Evolutionary conservation across 2,113 vertebrate genomes (phyloP), one percentile per base, ranked within the genome.

Genomic region (Phycodurus eques): DNA sequence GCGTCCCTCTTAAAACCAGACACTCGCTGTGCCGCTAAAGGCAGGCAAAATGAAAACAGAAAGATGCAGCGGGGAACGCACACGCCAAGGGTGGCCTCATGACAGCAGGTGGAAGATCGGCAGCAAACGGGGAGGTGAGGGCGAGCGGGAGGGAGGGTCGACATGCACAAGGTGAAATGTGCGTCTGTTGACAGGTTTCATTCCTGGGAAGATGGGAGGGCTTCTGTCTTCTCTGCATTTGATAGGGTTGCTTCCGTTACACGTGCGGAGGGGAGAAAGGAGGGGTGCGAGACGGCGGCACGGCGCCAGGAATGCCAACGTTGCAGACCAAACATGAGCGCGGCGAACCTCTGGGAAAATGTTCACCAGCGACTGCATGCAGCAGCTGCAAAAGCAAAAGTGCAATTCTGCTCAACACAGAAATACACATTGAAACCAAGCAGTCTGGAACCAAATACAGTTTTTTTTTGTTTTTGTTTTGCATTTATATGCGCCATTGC

Each of bases 251-350:
- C 53, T 68, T 42, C 35, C 68, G 65, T 74, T 83, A 80, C 78
- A 31, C 33, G 59, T 60, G 72, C 70, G 80, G 6, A 39, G 31
- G 76, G 71, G 81, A 6, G 42, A 2, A 43, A 89, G 81, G 78
- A 70, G 75, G 90, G 90, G 77, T 87, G 92, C 88, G 90, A 93
- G 87, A 77, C 86, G 84, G 80, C 81, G 95, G 96, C 95, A 92
- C 47, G 63, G 87, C 92, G 95, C 96, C 95, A 95, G 88, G 93
- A 93, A 86, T 94, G 87, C 91, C 94, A 90, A 90, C 78, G 91
- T 93, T 91, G 88, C 77, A 84, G 92, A 91, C 88, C 92, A 93
- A 94, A 91, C 89, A 87, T 89, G 89, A 90, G 86, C 79, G 73
- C 83, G 73, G 77, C 68, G 27, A 93, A 92, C 92, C 89, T 83